Percentiles rank a stretch among this genome's conserved stretches.
phyloP scores from a whole-genome alignment of 2,888 invertebrate genomes.

The Horisme vitalbata region DNA sequence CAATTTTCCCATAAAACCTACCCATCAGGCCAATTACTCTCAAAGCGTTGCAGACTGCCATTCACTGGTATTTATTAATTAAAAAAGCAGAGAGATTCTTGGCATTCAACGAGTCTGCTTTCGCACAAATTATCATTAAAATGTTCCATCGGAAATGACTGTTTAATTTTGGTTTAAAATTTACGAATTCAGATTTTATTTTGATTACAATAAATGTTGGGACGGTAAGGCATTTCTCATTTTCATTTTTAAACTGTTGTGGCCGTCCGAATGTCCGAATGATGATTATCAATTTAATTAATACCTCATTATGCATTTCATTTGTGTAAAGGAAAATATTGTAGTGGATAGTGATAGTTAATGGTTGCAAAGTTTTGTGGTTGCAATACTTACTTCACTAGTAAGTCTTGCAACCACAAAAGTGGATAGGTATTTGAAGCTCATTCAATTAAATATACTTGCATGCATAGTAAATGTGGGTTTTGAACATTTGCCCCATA shows the following conservation, averaged over 20 bases:
- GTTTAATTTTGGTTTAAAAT: conserved; percentile 15
- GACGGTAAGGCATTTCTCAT: conserved; percentile 10
- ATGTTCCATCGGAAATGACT: conserved; percentile 14
- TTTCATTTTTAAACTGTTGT: conserved; percentile 1
- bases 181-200: conserved; percentile 19
- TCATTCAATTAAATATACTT: too few species aligned
- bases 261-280: conserved; percentile 7
- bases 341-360: too few species aligned
- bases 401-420: too few species aligned
- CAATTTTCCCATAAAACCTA: conserved; percentile 5
- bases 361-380: too few species aligned
- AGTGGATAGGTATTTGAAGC: too few species aligned
- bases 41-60: conserved; percentile 9
- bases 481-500: too few species aligned
- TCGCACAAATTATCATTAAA: conserved; percentile 12
- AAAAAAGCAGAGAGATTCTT: conserved; percentile 13
- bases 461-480: too few species aligned
- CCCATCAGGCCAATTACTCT: conserved; percentile 15
- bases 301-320: too few species aligned
- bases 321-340: too few species aligned
- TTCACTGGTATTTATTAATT: conserved; percentile 20
- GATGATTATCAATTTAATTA: too few species aligned
- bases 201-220: conserved; percentile 17
- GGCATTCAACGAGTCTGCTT: conserved; percentile 4
- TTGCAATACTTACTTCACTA: too few species aligned